Percentiles rank a stretch among this genome's conserved stretches.
These are phyloP conservation scores for Selene dorsalis DNA, from an alignment of 2,797 vertebrate genomes.

Conservation along the genomic window DNA sequence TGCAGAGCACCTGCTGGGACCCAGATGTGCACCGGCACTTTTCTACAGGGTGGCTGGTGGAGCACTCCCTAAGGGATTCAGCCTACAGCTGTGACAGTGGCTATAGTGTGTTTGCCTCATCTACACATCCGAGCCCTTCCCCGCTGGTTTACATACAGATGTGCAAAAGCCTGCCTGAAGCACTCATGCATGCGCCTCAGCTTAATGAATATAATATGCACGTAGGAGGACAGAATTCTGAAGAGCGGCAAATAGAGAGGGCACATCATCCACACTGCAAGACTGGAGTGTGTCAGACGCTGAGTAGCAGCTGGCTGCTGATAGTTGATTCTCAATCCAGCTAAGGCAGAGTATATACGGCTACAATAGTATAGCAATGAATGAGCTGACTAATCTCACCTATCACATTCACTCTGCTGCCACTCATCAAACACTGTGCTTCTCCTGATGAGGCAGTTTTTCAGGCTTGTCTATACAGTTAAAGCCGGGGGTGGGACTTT, in stretches of 20 bases:
- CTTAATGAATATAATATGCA: constrained; percentile 60
- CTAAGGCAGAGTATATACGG: constrained; percentile 14
- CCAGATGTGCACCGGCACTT: constrained; percentile 85
- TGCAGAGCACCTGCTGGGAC: constrained; percentile 83
- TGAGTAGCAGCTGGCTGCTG: constrained; percentile 50
- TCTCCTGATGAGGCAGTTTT: constrained; percentile 14
- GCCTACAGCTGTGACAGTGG: constrained; percentile 79
- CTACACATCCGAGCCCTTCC: constrained; percentile 60
- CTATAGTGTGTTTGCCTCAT: constrained; percentile 61
- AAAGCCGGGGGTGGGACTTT: no score
- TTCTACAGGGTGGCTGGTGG: constrained; percentile 80
- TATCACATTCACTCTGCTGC: constrained; percentile 23
- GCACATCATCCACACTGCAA: constrained; percentile 45
- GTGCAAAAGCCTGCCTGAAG: constrained; percentile 45
- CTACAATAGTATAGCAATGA: constrained; percentile 28
- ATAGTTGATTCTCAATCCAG: constrained; percentile 51
- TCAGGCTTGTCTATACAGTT: not conserved
- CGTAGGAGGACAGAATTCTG: constrained; percentile 50
- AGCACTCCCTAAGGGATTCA: constrained; percentile 77
- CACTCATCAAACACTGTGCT: constrained; percentile 11
- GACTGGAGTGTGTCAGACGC: constrained; percentile 44
- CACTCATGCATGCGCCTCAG: constrained; percentile 38
- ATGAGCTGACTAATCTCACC: constrained; percentile 39
- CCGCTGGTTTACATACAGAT: constrained; percentile 72
- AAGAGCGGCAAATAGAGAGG: constrained; percentile 42